Evolutionary conservation across 2,113 vertebrate genomes (phyloP).

Genomic region (Xenotilapia longispinis): DNA sequence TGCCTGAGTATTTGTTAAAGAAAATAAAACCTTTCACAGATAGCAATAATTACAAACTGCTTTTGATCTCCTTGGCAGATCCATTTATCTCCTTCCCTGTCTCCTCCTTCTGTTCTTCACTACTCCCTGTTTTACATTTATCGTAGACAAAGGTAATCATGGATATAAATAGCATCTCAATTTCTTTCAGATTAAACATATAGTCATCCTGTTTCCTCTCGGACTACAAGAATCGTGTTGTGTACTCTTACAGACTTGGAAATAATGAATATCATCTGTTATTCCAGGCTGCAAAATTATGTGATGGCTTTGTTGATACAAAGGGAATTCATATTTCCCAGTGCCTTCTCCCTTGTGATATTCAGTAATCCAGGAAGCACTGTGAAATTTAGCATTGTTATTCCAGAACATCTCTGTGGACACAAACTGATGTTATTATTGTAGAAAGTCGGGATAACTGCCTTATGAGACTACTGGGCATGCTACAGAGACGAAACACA

Average conservation of each 20-base stretch:
- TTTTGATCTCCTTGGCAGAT: neutral
- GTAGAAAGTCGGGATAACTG: neutral
- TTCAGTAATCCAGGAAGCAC: neutral
- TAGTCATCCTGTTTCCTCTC: neutral
- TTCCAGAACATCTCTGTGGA: constrained; percentile 4
- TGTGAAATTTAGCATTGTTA: neutral
- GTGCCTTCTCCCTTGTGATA: neutral
- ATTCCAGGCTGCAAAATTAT: neutral
- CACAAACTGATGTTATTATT: neutral
- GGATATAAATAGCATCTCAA: neutral
- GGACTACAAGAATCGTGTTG: neutral
- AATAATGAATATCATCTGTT: neutral
- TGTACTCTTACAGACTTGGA: neutral
- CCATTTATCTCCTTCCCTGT: neutral
- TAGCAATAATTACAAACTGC: neutral
- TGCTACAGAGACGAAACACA: neutral
- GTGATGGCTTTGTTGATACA: neutral
- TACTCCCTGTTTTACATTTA: neutral
- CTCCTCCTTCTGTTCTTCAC: neutral
- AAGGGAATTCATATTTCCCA: neutral
- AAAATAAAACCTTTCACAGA: no score
- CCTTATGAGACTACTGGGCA: neutral
- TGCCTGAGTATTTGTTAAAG: no score
- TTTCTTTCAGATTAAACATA: neutral
- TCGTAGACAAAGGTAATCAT: neutral